Evolutionary conservation across 2,113 vertebrate species (phyloP), one percentile per base, ranked within the genome.

Genomic region (Oreochromis niloticus): DNA sequence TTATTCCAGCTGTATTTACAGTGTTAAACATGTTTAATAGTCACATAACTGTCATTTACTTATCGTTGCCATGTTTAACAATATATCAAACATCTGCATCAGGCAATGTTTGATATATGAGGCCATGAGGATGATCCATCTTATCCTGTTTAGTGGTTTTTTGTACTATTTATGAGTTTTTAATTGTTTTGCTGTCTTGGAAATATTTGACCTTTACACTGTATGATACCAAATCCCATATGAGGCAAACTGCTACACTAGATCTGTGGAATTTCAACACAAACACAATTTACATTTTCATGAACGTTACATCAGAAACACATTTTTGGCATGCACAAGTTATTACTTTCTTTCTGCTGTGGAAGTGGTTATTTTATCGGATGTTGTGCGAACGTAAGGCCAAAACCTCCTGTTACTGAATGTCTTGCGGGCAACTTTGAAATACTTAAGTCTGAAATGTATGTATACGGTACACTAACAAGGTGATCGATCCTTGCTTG

Each of bases 401-500:
- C 88, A 87, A 93, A 87, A 50, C 80, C 9, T 80, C 50, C 24
- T 41, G 43, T 39, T 80, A 55, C 54, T 92, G 93, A 95, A 94
- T 95, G 93, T 95, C 93, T 88, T 87, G 73, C 27, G 32, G 56
- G 86, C 5, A 24, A 71, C 87, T 91, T 87, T 88, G 61, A 91
- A 87, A 85, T 63, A n/a, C 59, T 78, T 34, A 8, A 83, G 57
- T 82, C 43, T 54, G 24, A 89, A 63, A 63, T 81, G 79, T 89
- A 57, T 90, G 43, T 81, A 71, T 71, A 73, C 54, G 48, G 48
- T 78, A 82, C 90, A 86, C 79, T 88, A 81, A 91, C 75, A 68
- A 90, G 86, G 87, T 81, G 81, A 68, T 86, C 16, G 54, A 90
- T 86, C 85, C 88, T 89, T 68, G 34, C 85, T 83, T 90, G 92